These are phyloP conservation scores for Gastracanthus pulcherrimus DNA, from an alignment of 2,888 invertebrate species.

Conservation along the genomic window DNA sequence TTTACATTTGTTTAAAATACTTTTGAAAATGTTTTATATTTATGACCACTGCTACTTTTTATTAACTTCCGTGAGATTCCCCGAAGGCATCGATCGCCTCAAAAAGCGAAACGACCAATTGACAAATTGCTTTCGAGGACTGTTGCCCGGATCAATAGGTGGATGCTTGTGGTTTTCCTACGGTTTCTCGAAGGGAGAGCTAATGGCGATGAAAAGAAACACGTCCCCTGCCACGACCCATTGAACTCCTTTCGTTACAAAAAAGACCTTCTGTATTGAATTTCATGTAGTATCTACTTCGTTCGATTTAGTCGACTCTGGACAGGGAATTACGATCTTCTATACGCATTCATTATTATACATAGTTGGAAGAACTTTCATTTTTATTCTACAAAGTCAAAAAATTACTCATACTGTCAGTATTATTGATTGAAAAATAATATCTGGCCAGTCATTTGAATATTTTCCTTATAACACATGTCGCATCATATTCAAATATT, in stretches of 20 bases:
- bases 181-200: not conserved
- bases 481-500: too few relatives aligned
- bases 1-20: too few relatives aligned
- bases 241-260: constrained; percentile 18
- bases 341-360: too few relatives aligned
- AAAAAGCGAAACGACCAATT: too few relatives aligned
- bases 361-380: too few relatives aligned
- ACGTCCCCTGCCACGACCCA: not conserved
- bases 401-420: not conserved
- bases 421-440: not conserved
- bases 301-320: not conserved
- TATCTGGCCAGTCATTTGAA: too few relatives aligned
- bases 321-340: not conserved
- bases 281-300: not conserved
- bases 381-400: not conserved
- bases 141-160: not conserved
- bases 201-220: not conserved
- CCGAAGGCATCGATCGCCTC: too few relatives aligned
- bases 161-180: not conserved
- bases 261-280: not conserved
- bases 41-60: too few relatives aligned
- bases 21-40: too few relatives aligned
- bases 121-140: constrained; percentile 5
- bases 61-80: too few relatives aligned
- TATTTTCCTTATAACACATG: too few relatives aligned